phyloP scores from a whole-genome alignment of 2,888 invertebrate genomes.

The Lepetodrilus schrolli region DNA sequence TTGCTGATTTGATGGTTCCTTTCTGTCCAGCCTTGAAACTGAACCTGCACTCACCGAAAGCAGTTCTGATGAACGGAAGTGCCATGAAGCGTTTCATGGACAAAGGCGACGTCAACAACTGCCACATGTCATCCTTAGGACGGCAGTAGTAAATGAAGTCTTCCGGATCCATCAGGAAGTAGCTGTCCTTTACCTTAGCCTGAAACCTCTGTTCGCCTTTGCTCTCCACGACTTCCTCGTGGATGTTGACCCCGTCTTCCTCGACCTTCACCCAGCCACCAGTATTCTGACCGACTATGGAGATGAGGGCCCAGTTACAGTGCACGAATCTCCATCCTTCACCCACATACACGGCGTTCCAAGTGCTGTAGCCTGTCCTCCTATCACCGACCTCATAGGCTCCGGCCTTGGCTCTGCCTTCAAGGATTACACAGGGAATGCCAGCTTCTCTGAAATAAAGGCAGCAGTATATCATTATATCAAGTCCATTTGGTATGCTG shows the following conservation, averaged over 20 bases:
- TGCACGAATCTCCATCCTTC: slow-evolving; percentile 52
- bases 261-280: slow-evolving; percentile 41
- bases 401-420: slow-evolving; percentile 47
- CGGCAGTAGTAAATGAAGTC: slow-evolving; percentile 45
- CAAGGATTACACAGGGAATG: slow-evolving; percentile 44
- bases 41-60: slow-evolving; percentile 11
- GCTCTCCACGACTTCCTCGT: slow-evolving; percentile 26
- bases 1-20: neutral
- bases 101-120: slow-evolving; percentile 34
- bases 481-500: too few species aligned
- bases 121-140: slow-evolving; percentile 48
- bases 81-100: slow-evolving; percentile 30
- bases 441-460: slow-evolving; percentile 46
- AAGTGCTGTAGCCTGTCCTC: slow-evolving; percentile 41
- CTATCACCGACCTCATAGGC: slow-evolving; percentile 47
- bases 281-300: slow-evolving; percentile 29
- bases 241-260: slow-evolving; percentile 18
- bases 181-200: slow-evolving; percentile 39
- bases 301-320: slow-evolving; percentile 50
- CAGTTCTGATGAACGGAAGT: slow-evolving; percentile 32
- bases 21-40: neutral
- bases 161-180: slow-evolving; percentile 45
- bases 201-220: neutral
- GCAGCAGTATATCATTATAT: too few species aligned
- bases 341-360: slow-evolving; percentile 50